Percentiles rank a stretch among this genome's conserved stretches.
Conservation (phyloP, 2,888 invertebrate genomes). For the Nomada goodeniana region DNA sequence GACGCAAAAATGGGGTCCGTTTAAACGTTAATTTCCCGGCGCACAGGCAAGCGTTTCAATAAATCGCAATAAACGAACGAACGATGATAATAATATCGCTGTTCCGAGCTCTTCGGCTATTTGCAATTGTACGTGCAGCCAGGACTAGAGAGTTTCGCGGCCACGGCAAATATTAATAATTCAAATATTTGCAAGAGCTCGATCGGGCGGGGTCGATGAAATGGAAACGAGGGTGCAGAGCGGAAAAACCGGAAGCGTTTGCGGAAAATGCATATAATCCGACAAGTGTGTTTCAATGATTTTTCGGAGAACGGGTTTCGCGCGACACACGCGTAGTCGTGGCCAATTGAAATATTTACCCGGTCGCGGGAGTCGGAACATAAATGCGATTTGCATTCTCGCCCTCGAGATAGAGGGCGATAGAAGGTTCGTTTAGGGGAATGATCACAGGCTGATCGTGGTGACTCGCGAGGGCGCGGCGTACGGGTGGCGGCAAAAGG, state of each 20-base stretch:
- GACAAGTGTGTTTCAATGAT: slow-evolving; percentile 23
- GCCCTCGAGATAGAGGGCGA: slow-evolving; percentile 66
- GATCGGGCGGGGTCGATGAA: too few species aligned
- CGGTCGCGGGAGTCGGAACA: slow-evolving; percentile 79
- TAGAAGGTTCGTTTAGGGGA: slow-evolving; percentile 50
- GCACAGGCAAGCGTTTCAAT: background rate
- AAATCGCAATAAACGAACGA: slow-evolving; percentile 37
- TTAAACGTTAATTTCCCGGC: slow-evolving; percentile 24
- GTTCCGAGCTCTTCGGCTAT: background rate
- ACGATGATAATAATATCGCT: slow-evolving; percentile 6
- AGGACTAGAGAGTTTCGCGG: background rate
- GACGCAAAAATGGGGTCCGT: slow-evolving; percentile 23
- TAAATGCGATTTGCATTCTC: slow-evolving; percentile 80
- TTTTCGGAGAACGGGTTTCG: slow-evolving; percentile 8
- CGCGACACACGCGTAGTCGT: slow-evolving; percentile 8
- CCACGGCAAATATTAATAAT: slow-evolving; percentile 38
- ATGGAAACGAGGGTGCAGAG: background rate
- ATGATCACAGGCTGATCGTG: slow-evolving; percentile 37
- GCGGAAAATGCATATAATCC: background rate
- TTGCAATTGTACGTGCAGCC: slow-evolving; percentile 6
- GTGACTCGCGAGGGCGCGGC: slow-evolving; percentile 46
- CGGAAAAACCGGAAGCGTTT: background rate
- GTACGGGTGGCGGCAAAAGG: slow-evolving; percentile 51
- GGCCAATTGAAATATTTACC: slow-evolving; percentile 72
- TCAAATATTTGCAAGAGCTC: slow-evolving; percentile 42